These are phyloP conservation scores for Ormyrus rosae DNA, from an alignment of 2,888 invertebrate species.

Conservation along the genomic window DNA sequence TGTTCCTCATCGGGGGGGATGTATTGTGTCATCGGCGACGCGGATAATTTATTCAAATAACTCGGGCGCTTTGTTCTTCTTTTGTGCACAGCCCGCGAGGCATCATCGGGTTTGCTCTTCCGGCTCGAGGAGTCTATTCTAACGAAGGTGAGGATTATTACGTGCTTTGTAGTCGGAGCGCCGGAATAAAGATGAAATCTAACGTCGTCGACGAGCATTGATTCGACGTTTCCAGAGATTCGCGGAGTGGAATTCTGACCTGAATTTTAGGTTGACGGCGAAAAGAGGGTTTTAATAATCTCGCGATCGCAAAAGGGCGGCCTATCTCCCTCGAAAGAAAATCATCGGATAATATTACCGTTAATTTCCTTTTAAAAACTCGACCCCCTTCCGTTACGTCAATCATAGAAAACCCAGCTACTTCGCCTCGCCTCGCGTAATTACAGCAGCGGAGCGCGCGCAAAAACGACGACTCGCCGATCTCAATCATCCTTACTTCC, in stretches of 20 bases:
- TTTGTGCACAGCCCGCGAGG: not conserved
- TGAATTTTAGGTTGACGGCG: no score
- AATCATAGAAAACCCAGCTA: not conserved
- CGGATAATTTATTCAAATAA: slow-evolving; percentile 28
- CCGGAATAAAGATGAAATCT: no score
- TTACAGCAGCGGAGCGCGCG: not conserved
- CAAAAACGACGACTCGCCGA: not conserved
- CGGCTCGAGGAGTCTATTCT: not conserved
- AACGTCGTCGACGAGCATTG: no score
- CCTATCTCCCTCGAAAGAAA: no score
- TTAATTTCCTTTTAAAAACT: not conserved
- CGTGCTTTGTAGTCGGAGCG: no score
- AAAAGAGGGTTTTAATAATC: no score
- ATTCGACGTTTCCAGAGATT: no score
- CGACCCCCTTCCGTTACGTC: not conserved
- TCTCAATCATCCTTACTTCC: slow-evolving; percentile 19
- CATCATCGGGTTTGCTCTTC: slow-evolving; percentile 7
- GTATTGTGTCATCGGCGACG: not conserved
- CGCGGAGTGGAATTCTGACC: no score
- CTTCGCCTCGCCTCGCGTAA: not conserved
- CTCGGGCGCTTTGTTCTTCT: not conserved
- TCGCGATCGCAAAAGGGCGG: no score
- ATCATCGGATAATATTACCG: no score
- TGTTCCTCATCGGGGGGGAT: not conserved
- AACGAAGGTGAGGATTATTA: not conserved